Base-by-base conservation (phyloP, 2,113 vertebrate genomes). In the Ammodytes dubius region DNA sequence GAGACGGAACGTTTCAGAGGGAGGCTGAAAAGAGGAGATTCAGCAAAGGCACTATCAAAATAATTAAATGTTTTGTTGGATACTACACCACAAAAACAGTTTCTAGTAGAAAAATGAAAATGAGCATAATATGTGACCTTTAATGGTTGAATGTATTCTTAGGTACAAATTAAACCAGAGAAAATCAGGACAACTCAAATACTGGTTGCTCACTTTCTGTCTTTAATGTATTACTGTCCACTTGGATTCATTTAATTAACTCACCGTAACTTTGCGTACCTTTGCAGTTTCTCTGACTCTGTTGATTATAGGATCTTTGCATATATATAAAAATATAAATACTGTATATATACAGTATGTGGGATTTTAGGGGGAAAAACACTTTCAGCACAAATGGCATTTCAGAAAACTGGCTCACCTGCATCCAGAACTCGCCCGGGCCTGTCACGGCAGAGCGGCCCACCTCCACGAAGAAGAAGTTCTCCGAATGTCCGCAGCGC, bases 391-490 rank as follows among this genome's bases (percentile, higher is more conserved):
- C 72, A 67, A 60, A 73, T 39, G 37, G 70, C 40, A 60, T 27
- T 69, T 27, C 12, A 75, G 70, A 85, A 79, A 60, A 83, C 50
- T 89, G 54, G 15, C 91, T 87, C 68, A 94, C 93, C 92, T 96
- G 95, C 95, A 97, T 96, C 96, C 96, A 97, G 88, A 97, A 95
- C 93, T 96, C 96, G 54, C 96, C 93, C 0, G 96, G 96, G 13
- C 96, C 95, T 0, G 94, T 96, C 53, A 96, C 94, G 0, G 94
- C 96, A 0, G 93, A 97, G 13, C 93, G 93, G 12, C 96, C 95
- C 5, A 97, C 96, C 85, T 97, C 96, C 19, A 96, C 94, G 6
- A 97, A 97, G 83, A 97, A 97, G 77, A 95, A 96, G 73, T 96
- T 95, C 82, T 96, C 96, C 0, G 96, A 95, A 68, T 96, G 96